Percentiles rank a stretch among this genome's conserved stretches.
Conservation (phyloP, 2,113 vertebrate species). For the Antigone vipio region DNA sequence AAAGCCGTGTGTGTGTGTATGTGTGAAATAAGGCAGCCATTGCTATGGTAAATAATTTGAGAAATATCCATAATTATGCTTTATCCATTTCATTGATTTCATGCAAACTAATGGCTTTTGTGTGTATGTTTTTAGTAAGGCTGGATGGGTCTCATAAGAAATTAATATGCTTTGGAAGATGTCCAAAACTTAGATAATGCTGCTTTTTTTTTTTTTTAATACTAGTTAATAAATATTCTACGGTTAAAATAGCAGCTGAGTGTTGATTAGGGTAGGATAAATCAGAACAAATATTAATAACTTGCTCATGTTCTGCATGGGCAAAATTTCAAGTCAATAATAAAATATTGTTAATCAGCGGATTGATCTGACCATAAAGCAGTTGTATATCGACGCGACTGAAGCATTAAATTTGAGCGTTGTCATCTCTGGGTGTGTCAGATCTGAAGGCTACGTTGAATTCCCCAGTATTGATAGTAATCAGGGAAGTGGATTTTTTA, state of each 20-base stretch:
- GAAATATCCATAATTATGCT: neutral
- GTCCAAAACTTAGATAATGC: neutral
- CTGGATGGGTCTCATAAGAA: neutral
- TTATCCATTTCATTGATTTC: neutral
- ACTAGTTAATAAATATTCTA: neutral
- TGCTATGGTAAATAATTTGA: neutral
- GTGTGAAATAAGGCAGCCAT: neutral
- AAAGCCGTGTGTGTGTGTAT: neutral
- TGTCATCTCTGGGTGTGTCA: neutral
- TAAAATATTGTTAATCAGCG: slow-evolving; percentile 40
- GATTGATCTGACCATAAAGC: slow-evolving; percentile 39
- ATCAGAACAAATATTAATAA: slow-evolving; percentile 1
- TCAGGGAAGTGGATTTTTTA: slow-evolving; percentile 6
- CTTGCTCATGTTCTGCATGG: neutral
- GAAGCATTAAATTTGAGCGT: slow-evolving; percentile 7
- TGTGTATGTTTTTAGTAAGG: neutral
- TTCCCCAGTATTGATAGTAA: neutral
- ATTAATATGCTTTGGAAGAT: neutral
- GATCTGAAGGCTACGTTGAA: neutral
- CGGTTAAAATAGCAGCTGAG: neutral
- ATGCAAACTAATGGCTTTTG: neutral
- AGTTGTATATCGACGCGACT: neutral
- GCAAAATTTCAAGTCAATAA: slow-evolving; percentile 5
- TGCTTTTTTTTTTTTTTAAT: neutral
- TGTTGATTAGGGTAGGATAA: neutral